Conservation (phyloP, 1,140 invertebrate species). For the Drosophila novamexicana region DNA sequence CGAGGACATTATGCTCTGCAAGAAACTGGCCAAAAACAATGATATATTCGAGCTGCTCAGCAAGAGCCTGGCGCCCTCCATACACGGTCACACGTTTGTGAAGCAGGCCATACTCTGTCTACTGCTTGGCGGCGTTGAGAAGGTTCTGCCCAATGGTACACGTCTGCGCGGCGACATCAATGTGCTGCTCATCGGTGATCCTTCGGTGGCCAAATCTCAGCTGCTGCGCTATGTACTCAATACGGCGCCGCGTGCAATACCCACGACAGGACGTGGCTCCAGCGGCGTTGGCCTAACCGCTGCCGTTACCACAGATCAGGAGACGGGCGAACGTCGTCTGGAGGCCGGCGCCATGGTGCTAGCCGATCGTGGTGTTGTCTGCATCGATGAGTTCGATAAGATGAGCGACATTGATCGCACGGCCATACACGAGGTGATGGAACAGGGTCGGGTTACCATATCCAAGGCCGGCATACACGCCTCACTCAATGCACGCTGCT, state of each 20-base stretch:
- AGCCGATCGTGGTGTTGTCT: slow-evolving; percentile 98
- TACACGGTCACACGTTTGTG: slow-evolving; percentile 98
- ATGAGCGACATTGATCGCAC: slow-evolving; percentile 99
- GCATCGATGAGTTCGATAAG: slow-evolving; percentile 99
- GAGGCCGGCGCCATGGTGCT: slow-evolving; percentile 99
- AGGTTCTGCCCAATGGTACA: slow-evolving; percentile 97
- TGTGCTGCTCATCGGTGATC: slow-evolving; percentile 98
- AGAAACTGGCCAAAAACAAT: slow-evolving; percentile 91
- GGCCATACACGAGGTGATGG: slow-evolving; percentile 99
- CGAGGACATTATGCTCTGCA: slow-evolving; percentile 96
- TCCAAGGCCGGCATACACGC: slow-evolving; percentile 99
- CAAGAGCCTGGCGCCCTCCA: slow-evolving; percentile 98
- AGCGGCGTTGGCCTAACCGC: slow-evolving; percentile 99
- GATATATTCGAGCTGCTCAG: slow-evolving; percentile 96
- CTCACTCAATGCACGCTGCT: slow-evolving; percentile 98
- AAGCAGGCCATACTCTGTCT: slow-evolving; percentile 99
- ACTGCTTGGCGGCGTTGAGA: slow-evolving; percentile 97
- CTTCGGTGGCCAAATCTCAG: slow-evolving; percentile 99
- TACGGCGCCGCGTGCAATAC: slow-evolving; percentile 97
- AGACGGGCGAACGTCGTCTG: slow-evolving; percentile 94
- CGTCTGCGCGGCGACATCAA: slow-evolving; percentile 99
- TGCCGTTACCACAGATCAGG: slow-evolving; percentile 97
- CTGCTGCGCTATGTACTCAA: slow-evolving; percentile 96
- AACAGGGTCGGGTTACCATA: slow-evolving; percentile 97
- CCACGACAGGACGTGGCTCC: slow-evolving; percentile 97